Evolutionary conservation across 2,888 invertebrate genomes (phyloP).

Genomic region (Lasioglossum figueresi): DNA sequence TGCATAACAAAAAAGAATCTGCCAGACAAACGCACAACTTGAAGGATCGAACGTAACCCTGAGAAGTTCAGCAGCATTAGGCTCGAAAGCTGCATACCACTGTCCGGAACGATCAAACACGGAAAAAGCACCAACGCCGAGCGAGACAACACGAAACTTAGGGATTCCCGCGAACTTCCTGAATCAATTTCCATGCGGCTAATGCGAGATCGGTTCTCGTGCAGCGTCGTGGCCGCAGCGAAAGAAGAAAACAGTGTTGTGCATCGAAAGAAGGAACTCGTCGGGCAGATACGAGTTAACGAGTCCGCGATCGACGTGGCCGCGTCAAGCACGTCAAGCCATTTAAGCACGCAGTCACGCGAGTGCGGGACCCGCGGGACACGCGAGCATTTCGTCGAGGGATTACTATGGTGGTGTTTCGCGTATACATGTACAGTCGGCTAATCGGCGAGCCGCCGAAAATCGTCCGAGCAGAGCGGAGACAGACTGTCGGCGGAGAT

Average conservation of each 20-base stretch:
- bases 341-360: slow-evolving; percentile 76
- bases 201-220: background rate
- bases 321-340: slow-evolving; percentile 67
- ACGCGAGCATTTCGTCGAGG: slow-evolving; percentile 67
- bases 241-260: background rate
- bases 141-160: background rate
- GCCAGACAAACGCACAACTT: background rate
- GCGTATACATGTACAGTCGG: slow-evolving; percentile 20
- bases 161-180: slow-evolving; percentile 1
- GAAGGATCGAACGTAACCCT: background rate
- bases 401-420: slow-evolving; percentile 50
- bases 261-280: slow-evolving; percentile 14
- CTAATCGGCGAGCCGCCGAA: slow-evolving; percentile 46
- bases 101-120: background rate
- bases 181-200: slow-evolving; percentile 11
- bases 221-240: background rate
- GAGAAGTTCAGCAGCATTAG: background rate
- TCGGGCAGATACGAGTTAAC: slow-evolving; percentile 65
- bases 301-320: slow-evolving; percentile 68
- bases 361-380: slow-evolving; percentile 73
- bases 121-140: background rate
- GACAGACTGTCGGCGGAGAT: slow-evolving; percentile 36
- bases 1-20: background rate
- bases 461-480: slow-evolving; percentile 36
- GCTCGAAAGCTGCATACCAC: background rate